Conservation (phyloP, 2,797 vertebrate species). For the Ambastaia sidthimunki region DNA sequence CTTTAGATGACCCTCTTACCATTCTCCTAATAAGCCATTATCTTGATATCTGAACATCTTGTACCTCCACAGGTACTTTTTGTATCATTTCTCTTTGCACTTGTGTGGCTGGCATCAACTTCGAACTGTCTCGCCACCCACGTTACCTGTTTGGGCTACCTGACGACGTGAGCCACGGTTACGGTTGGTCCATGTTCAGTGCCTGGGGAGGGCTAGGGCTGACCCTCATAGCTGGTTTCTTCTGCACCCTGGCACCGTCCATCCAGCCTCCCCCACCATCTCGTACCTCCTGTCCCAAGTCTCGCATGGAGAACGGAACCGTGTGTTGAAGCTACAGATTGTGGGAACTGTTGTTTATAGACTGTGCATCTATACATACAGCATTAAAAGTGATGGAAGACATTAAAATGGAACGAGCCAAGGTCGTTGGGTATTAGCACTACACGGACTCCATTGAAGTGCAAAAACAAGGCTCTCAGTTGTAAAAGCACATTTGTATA, state of each 20-base stretch:
- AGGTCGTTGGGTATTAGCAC: background rate
- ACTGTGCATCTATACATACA: background rate
- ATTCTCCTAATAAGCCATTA: background rate
- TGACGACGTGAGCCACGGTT: constrained; percentile 88
- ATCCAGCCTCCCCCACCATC: constrained; percentile 82
- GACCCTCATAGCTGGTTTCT: constrained; percentile 89
- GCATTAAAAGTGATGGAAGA: background rate
- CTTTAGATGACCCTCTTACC: background rate
- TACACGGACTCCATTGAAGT: constrained; percentile 9
- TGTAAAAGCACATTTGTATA: constrained; percentile 52
- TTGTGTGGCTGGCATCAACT: constrained; percentile 90
- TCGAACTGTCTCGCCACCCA: constrained; percentile 87
- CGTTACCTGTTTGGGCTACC: constrained; percentile 87
- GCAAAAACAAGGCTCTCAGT: constrained; percentile 15
- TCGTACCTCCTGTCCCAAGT: constrained; percentile 87
- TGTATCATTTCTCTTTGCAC: constrained; percentile 92
- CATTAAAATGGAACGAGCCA: background rate
- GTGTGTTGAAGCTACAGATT: constrained; percentile 79
- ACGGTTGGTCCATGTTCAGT: constrained; percentile 92
- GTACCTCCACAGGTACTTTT: constrained; percentile 82
- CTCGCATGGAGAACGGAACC: constrained; percentile 87
- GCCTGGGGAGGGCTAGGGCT: constrained; percentile 89
- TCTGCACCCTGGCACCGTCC: constrained; percentile 90
- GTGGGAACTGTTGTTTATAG: constrained; percentile 31
- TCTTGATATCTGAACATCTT: background rate